Evolutionary conservation across 2,888 invertebrate species (phyloP), one percentile per base, ranked within the genome.

Genomic region (Didymodactylos carnosus): DNA sequence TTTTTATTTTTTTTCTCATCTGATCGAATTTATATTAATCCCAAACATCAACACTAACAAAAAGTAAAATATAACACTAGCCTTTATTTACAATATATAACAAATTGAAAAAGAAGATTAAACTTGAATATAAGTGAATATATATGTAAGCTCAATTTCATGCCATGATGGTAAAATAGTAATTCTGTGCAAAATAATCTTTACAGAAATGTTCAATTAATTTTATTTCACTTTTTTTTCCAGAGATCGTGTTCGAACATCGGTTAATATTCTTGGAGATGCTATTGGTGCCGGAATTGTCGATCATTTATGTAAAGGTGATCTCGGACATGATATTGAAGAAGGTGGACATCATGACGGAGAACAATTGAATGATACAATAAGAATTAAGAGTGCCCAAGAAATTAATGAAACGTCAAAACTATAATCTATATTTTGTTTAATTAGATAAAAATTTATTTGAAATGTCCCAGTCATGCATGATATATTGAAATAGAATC

Each of bases 221-320:
- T 23, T 19, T 8, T 11, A 14, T 14, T 23, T 69, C 39, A 4
- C n/a, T 4, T 62, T 8, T 16, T 70, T 3, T 73, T 25, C 29
- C 78, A 86, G 86, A 74, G 86, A 86, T 79, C 82, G 86, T 76
- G 82, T 86, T 75, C 80, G 86, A 72, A 86, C 86, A 14, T 84
- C 86, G 2, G 83, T 87, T 77, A 86, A 86, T 78, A 86, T 86
- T 8, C 80, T 87, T 27, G 87, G 86, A 35, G 86, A 86, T 79
- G 86, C 86, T 70, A 86, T 83, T 79, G 86, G 87, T 29, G 86
- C 86, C n/a, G 86, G 86, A 62, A 85, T 86, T 70, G 86, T 86
- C 8, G 81, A 84, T 76, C 86, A 87, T 78, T 79, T 86, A 75
- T 84, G 83, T 39, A 80, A 81, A 75, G 79, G 80, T 8, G 85